Evolutionary conservation across 2,113 vertebrate species (phyloP).

Genomic region (Marmota monax): DNA sequence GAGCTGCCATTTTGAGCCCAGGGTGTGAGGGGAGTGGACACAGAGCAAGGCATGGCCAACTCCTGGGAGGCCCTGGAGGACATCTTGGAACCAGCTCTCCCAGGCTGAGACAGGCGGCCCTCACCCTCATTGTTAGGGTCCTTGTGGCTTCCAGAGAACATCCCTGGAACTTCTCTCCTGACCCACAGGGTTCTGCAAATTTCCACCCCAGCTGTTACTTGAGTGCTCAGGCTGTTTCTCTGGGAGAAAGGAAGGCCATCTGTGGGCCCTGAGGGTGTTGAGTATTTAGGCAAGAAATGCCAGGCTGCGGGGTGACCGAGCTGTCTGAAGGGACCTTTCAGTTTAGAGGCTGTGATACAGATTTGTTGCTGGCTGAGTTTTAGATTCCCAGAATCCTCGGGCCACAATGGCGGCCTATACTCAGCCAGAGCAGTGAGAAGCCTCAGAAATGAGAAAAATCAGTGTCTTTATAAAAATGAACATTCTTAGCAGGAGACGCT

Average conservation of each 20-base stretch:
- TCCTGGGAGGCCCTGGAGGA: not conserved
- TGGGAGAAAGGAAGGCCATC: not conserved
- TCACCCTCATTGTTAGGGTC: not conserved
- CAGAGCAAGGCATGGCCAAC: not conserved
- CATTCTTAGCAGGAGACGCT: constrained; percentile 1
- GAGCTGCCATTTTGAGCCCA: not conserved
- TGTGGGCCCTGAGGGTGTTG: not conserved
- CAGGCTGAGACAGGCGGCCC: not conserved
- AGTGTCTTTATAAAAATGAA: not conserved
- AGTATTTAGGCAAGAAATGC: not conserved
- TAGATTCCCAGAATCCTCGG: not conserved
- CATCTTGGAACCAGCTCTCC: not conserved
- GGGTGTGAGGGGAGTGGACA: not conserved
- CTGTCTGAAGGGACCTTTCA: not conserved
- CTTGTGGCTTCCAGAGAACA: not conserved
- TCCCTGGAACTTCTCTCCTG: not conserved
- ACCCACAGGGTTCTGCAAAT: not conserved
- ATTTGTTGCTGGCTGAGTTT: not conserved
- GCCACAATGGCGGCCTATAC: accelerated
- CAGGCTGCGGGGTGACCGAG: not conserved
- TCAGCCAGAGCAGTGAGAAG: not conserved
- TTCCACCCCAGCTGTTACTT: not conserved
- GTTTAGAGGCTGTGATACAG: not conserved
- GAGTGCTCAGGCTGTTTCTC: not conserved
- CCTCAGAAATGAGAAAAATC: not conserved